A percentile compares a stretch with the other conserved stretches of the same genome.
Evolutionary conservation across 2,888 invertebrate species (phyloP).

Genomic region (Protonemura montana): DNA sequence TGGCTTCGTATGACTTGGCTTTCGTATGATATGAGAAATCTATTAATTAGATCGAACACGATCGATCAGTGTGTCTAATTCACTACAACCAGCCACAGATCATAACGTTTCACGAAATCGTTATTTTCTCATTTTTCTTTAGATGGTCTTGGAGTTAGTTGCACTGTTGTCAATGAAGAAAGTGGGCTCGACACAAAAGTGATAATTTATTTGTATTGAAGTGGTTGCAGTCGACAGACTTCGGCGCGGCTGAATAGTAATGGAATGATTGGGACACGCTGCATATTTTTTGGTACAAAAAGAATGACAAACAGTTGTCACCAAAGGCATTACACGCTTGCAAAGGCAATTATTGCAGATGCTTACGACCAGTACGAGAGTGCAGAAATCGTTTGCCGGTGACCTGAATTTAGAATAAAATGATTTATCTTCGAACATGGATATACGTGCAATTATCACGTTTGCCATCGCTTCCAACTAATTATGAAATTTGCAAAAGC

Average conservation of each 20-base stretch:
- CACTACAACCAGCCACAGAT: background rate
- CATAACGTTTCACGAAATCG: background rate
- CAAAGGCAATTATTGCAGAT: background rate
- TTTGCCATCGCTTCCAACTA: background rate
- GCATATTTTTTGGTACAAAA: background rate
- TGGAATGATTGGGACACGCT: background rate
- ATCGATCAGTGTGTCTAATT: background rate
- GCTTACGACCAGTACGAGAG: background rate
- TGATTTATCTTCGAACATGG: background rate
- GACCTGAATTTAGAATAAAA: background rate
- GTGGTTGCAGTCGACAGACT: background rate
- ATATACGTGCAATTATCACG: background rate
- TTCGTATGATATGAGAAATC: background rate
- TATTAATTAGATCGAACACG: slow-evolving; percentile 7
- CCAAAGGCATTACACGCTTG: background rate
- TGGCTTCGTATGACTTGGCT: background rate
- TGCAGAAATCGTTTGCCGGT: background rate
- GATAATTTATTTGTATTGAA: background rate
- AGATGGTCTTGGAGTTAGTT: background rate
- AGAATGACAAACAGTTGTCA: background rate
- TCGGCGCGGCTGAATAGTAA: background rate
- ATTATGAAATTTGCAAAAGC: background rate
- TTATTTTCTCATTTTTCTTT: background rate
- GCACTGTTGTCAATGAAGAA: background rate
- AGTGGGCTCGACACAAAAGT: background rate